These are phyloP conservation scores for Drosophila sturtevanti DNA, from an alignment of 1,140 invertebrate species.

Conservation along the genomic window DNA sequence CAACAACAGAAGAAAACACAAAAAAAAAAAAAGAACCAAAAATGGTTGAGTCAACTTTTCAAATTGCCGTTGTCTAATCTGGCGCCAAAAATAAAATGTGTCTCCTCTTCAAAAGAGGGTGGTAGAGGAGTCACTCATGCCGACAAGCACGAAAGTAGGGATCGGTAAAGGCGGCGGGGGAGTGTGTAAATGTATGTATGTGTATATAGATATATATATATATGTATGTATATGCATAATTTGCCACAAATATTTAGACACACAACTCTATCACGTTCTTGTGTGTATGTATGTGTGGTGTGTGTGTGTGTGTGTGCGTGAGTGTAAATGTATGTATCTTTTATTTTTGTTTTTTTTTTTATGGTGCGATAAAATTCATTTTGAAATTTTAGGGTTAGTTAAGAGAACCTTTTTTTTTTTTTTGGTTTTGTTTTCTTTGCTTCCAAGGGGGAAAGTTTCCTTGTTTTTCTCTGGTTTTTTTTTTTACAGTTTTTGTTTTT, in stretches of 20 bases:
- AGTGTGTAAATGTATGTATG: no score
- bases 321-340: neutral
- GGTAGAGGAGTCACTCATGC: neutral
- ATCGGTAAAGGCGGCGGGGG: neutral
- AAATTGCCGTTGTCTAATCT: constrained; percentile 16
- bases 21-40: neutral
- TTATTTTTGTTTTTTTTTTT: constrained; percentile 36
- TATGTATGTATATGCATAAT: neutral
- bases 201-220: neutral
- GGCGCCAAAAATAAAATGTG: constrained; percentile 18
- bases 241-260: constrained; percentile 26
- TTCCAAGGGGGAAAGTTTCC: constrained; percentile 33
- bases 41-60: constrained; percentile 12
- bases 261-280: neutral
- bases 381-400: constrained; percentile 2
- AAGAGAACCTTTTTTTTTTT: constrained; percentile 10
- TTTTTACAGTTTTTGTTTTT: neutral
- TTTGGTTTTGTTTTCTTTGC: neutral
- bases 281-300: constrained; percentile 3
- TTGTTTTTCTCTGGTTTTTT: neutral
- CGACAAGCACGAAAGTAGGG: no score
- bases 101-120: neutral
- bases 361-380: constrained; percentile 37
- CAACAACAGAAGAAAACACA: no score
- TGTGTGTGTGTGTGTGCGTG: neutral